A percentile compares a stretch with the other conserved stretches of the same genome.
Evolutionary conservation across 2,888 invertebrate species (phyloP).

Genomic region (Chrysomela aeneicollis): DNA sequence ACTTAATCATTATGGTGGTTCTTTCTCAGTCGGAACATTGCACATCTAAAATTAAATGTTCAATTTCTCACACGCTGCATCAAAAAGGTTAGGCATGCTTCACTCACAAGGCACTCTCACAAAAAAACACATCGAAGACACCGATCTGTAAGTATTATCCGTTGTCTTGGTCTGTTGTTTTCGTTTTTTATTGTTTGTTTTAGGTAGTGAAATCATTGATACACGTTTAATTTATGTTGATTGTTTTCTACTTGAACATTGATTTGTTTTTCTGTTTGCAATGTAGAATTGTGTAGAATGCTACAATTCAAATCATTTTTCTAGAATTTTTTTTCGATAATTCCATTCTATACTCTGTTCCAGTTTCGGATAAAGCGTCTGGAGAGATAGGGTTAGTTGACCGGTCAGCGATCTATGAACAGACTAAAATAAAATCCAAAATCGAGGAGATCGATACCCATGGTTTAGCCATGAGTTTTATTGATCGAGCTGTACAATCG

Average conservation of each 20-base stretch:
- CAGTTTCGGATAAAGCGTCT: constrained; percentile 12
- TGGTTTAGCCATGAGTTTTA: too few relatives aligned
- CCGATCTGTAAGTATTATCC: constrained; percentile 69
- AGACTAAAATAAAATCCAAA: too few relatives aligned
- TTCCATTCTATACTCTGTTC: not conserved
- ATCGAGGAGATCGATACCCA: too few relatives aligned
- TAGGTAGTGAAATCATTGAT: not conserved
- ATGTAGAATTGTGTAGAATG: constrained; percentile 29
- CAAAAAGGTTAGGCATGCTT: constrained; percentile 74
- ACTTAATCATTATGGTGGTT: not conserved
- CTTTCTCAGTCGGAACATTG: not conserved
- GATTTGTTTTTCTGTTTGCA: constrained; percentile 44
- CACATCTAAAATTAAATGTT: constrained; percentile 20
- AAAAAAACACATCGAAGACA: constrained; percentile 74
- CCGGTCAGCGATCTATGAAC: too few relatives aligned
- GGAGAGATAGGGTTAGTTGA: too few relatives aligned
- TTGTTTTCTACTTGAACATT: constrained; percentile 7
- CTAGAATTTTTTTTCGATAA: constrained; percentile 1
- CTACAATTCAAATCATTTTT: not conserved
- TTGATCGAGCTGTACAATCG: too few relatives aligned
- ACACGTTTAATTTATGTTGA: not conserved
- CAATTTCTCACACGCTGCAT: constrained; percentile 40
- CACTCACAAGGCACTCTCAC: constrained; percentile 71
- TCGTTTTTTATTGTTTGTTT: constrained; percentile 14
- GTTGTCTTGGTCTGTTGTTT: not conserved